Conservation (phyloP, 2,888 invertebrate species). For the Eueremaeus valkanovi region DNA sequence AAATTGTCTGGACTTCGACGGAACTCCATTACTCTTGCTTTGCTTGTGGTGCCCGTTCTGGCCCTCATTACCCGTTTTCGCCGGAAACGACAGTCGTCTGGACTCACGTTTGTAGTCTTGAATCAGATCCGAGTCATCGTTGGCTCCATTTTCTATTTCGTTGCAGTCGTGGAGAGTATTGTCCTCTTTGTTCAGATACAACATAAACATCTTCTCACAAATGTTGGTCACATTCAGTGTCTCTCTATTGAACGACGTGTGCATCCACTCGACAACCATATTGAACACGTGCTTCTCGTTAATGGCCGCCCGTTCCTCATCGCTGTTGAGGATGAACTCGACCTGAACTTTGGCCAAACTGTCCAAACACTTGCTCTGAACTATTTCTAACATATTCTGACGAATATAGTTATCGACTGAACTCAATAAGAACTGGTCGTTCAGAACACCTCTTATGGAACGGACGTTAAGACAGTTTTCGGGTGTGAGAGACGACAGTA, state of each 20-base stretch:
- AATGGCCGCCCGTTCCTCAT: constrained; percentile 62
- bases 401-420: constrained; percentile 68
- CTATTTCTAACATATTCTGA: constrained; percentile 64
- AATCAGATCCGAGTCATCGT: constrained; percentile 69
- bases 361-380: constrained; percentile 62
- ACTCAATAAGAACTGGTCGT: constrained; percentile 58
- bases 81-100: constrained; percentile 44
- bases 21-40: constrained; percentile 47
- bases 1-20: constrained; percentile 62
- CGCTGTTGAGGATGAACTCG: constrained; percentile 69
- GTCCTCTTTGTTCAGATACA: constrained; percentile 66
- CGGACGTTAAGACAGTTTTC: constrained; percentile 55
- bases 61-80: not conserved
- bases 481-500: constrained; percentile 63
- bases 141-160: constrained; percentile 63
- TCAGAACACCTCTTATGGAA: constrained; percentile 59
- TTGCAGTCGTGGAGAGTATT: constrained; percentile 75
- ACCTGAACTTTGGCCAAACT: constrained; percentile 66
- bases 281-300: constrained; percentile 61
- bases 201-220: constrained; percentile 61
- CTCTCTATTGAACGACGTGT: constrained; percentile 52
- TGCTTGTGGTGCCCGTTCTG: constrained; percentile 33
- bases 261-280: constrained; percentile 64
- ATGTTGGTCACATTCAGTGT: constrained; percentile 53
- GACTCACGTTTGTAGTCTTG: constrained; percentile 64